A percentile compares a stretch with the other conserved stretches of the same genome.
Evolutionary conservation across 2,113 vertebrate species (phyloP).

Genomic region (Xenus cinereus): DNA sequence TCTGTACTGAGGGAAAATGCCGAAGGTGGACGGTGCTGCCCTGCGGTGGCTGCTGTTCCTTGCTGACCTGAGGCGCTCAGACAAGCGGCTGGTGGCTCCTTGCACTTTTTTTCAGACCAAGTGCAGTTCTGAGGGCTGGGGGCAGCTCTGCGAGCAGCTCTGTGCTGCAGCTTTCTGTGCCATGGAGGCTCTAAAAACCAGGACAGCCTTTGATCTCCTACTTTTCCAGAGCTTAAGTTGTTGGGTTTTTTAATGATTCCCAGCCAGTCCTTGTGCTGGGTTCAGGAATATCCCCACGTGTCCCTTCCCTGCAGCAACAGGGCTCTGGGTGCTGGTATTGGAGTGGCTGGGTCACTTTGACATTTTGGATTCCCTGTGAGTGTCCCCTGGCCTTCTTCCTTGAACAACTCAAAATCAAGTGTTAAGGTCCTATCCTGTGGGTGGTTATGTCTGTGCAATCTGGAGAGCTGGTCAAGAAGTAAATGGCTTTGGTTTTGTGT

Average conservation of each 20-base stretch:
- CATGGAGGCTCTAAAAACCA: neutral
- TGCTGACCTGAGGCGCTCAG: accelerated
- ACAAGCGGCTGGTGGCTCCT: neutral
- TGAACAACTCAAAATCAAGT: neutral
- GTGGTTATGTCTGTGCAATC: neutral
- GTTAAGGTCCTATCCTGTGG: neutral
- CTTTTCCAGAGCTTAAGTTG: neutral
- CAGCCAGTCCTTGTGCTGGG: neutral
- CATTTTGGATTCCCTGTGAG: accelerated
- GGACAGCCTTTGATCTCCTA: neutral
- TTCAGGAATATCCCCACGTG: neutral
- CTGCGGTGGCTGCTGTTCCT: neutral
- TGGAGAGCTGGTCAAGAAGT: neutral
- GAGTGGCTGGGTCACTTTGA: neutral
- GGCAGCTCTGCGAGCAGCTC: neutral
- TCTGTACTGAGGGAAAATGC: neutral
- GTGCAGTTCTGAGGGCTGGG: neutral
- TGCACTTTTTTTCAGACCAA: neutral
- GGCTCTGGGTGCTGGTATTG: neutral
- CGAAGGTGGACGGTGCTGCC: neutral
- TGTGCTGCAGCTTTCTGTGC: neutral
- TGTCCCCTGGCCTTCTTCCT: neutral
- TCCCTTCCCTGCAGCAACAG: neutral
- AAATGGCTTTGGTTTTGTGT: neutral
- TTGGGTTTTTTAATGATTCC: neutral